Conservation (phyloP, 2,113 vertebrate genomes). For the Camelus dromedarius region DNA sequence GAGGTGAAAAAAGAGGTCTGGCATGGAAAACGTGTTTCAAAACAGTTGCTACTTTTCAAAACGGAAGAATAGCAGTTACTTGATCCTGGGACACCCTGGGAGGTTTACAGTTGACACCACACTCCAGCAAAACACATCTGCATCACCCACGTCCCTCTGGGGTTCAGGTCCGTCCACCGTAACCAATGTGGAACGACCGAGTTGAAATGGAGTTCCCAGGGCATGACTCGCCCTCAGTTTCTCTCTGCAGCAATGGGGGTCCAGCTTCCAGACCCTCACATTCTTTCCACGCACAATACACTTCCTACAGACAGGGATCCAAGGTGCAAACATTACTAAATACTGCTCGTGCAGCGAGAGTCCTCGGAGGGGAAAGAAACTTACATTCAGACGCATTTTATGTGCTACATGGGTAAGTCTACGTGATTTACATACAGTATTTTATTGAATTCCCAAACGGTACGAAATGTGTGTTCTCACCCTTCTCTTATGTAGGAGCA, state of each 20-base stretch:
- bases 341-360: not conserved
- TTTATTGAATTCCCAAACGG: no score
- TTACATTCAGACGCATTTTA: not conserved
- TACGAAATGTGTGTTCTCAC: accelerated
- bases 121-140: accelerated
- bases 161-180: accelerated
- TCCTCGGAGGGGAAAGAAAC: not conserved
- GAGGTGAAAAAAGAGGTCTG: not conserved
- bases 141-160: accelerated
- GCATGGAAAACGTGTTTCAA: not conserved
- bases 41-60: not conserved
- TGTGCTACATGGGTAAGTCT: accelerated
- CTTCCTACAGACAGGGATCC: not conserved
- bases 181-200: accelerated
- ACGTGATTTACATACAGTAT: not conserved
- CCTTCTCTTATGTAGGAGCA: accelerated
- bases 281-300: accelerated
- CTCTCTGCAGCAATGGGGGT: accelerated
- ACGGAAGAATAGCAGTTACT: accelerated
- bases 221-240: accelerated
- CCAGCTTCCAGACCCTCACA: no score
- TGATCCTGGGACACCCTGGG: accelerated
- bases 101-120: not conserved
- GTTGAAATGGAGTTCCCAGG: accelerated
- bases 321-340: no score